phyloP scores from a whole-genome alignment of 2,113 vertebrate genomes.

The Catharus fuscescens region DNA sequence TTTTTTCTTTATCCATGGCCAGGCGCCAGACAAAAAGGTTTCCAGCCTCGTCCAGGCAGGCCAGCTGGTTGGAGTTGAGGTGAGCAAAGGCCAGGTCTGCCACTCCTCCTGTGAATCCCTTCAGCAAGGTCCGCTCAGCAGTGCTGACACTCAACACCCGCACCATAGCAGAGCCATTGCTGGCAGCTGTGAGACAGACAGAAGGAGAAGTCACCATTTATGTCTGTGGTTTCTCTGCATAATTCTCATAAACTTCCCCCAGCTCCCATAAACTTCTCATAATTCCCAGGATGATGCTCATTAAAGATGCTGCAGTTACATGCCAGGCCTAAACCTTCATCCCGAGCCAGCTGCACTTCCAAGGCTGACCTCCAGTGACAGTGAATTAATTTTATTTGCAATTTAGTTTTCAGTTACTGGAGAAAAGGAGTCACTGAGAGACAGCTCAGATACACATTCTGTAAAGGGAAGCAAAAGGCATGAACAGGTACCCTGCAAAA shows the following conservation, averaged over 20 bases:
- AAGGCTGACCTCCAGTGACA: not conserved
- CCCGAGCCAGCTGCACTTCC: not conserved
- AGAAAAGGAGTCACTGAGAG: not conserved
- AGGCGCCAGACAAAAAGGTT: conserved; percentile 96
- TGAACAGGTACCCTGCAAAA: not conserved
- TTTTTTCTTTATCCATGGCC: conserved; percentile 87
- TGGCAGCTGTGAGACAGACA: conserved; percentile 78
- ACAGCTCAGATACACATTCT: rapidly evolving
- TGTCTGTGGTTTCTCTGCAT: not conserved
- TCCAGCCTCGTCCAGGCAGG: conserved; percentile 94
- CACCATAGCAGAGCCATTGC: conserved; percentile 92
- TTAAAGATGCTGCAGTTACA: not conserved
- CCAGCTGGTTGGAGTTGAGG: conserved; percentile 92
- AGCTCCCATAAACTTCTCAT: not conserved
- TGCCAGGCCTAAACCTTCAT: not conserved
- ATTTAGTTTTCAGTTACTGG: not conserved
- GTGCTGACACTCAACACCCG: conserved; percentile 89
- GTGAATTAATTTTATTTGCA: not conserved
- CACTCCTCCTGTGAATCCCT: conserved; percentile 91
- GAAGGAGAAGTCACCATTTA: not conserved
- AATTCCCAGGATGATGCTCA: not conserved
- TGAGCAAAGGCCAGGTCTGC: conserved; percentile 97
- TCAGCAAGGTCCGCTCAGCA: conserved; percentile 89
- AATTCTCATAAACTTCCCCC: not conserved
- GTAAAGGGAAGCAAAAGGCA: not conserved